These are phyloP conservation scores for Brevimyrus niger DNA, from an alignment of 2,113 vertebrate genomes.

Conservation along the genomic window DNA sequence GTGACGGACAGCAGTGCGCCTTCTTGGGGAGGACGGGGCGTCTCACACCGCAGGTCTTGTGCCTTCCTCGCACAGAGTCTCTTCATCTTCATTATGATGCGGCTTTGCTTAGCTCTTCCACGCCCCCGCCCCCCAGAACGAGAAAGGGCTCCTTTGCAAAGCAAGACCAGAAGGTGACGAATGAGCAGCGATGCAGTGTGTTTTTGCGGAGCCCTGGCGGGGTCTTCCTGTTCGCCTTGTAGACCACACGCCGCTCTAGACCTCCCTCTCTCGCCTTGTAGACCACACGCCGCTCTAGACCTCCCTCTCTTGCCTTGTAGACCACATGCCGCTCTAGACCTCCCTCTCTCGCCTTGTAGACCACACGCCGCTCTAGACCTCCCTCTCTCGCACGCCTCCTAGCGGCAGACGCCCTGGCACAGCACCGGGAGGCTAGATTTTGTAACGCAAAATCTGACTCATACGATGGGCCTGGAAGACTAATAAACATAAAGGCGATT, in stretches of 20 bases:
- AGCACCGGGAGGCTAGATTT: constrained; percentile 31
- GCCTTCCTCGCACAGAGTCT: constrained; percentile 4
- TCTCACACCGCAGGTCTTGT: not conserved
- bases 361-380: constrained; percentile 16
- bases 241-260: constrained; percentile 18
- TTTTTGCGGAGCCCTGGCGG: constrained; percentile 34
- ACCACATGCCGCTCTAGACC: constrained; percentile 17
- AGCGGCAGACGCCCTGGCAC: not conserved
- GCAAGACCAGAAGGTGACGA: constrained; percentile 39
- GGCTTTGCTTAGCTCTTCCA: constrained; percentile 27
- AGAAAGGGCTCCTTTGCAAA: constrained; percentile 24
- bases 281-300: constrained; percentile 18
- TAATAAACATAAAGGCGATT: constrained; percentile 32
- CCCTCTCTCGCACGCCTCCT: not conserved
- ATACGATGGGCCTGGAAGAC: constrained; percentile 27
- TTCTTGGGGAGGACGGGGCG: not conserved
- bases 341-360: not conserved
- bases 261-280: not conserved
- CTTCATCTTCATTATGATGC: constrained; percentile 26
- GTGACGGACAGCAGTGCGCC: not conserved
- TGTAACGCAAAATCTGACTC: constrained; percentile 47
- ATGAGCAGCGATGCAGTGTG: constrained; percentile 33
- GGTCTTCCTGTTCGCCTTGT: constrained; percentile 1
- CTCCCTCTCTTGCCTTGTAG: not conserved
- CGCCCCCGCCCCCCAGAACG: constrained; percentile 27